phyloP scores from a whole-genome alignment of 2,888 invertebrate species.

The Anoncus sp. region DNA sequence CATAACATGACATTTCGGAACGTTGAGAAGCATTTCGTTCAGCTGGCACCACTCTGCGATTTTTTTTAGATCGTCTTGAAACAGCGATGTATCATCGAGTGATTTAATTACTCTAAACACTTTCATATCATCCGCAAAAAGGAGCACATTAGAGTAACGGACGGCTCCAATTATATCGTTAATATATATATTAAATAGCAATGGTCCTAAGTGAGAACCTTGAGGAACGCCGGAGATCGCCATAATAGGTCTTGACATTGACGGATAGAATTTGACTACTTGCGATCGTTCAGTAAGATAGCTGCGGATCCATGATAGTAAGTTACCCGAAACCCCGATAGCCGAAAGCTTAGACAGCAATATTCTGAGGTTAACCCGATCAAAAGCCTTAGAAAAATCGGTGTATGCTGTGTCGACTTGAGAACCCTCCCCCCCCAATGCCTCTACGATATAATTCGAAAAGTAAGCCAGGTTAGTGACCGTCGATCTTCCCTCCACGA shows the following conservation, averaged over 20 bases:
- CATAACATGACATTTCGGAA: background rate
- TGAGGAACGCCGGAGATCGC: too few species aligned
- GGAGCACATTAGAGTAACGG: background rate
- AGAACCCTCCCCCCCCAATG: background rate
- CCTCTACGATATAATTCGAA: background rate
- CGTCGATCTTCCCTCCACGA: constrained; percentile 11
- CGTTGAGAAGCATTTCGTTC: background rate
- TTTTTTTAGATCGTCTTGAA: background rate
- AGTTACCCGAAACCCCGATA: background rate
- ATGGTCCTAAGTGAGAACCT: too few species aligned
- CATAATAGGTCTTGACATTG: background rate
- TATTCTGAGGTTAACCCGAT: background rate
- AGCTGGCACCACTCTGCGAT: background rate
- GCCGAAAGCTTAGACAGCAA: background rate
- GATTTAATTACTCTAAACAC: background rate
- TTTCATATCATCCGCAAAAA: background rate
- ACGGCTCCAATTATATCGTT: too few species aligned
- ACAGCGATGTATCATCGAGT: background rate
- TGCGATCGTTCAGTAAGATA: background rate
- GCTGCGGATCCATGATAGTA: background rate
- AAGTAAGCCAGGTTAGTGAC: constrained; percentile 16
- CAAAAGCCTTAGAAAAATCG: background rate
- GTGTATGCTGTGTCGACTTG: background rate
- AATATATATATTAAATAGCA: too few species aligned
- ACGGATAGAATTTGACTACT: background rate